Percentiles rank a stretch among this genome's conserved stretches.
These are phyloP conservation scores for Cydia pomonella DNA, from an alignment of 1,140 invertebrate genomes.

Conservation along the genomic window DNA sequence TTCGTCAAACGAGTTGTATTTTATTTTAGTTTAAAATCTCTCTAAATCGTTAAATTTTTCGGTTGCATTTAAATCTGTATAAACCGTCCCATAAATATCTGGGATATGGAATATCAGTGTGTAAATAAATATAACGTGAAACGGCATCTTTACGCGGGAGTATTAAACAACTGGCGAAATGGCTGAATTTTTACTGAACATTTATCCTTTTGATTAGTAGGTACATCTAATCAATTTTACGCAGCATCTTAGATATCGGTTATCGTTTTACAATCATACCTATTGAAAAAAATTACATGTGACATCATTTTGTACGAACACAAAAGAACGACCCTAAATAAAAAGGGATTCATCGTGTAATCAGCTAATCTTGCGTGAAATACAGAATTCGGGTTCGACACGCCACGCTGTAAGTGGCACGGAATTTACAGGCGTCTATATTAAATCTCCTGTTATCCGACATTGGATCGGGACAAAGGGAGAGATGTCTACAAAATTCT, in stretches of 20 bases:
- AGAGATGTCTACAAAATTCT: slow-evolving; percentile 56
- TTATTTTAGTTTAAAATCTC: slow-evolving; percentile 61
- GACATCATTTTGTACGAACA: slow-evolving; percentile 27
- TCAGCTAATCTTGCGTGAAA: slow-evolving; percentile 51
- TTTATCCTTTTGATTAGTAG: not conserved
- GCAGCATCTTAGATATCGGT: not conserved
- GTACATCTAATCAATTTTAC: not conserved
- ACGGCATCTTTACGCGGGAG: not conserved
- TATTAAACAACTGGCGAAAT: not conserved
- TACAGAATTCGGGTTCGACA: slow-evolving; percentile 45
- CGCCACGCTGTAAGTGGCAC: slow-evolving; percentile 46
- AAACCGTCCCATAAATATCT: slow-evolving; percentile 3
- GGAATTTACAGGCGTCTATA: slow-evolving; percentile 54
- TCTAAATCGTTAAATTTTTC: slow-evolving; percentile 51
- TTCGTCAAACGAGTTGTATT: slow-evolving; percentile 49
- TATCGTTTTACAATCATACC: not conserved
- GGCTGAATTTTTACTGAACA: too few relatives aligned
- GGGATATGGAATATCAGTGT: not conserved
- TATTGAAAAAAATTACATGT: not conserved
- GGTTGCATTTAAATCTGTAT: slow-evolving; percentile 45
- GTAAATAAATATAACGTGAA: not conserved
- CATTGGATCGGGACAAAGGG: slow-evolving; percentile 64
- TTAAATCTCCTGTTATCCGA: slow-evolving; percentile 65
- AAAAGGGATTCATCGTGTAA: slow-evolving; percentile 44
- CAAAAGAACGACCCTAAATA: slow-evolving; percentile 35